These are phyloP conservation scores for Abscondita cerata DNA, from an alignment of 2,888 invertebrate genomes.

Conservation along the genomic window DNA sequence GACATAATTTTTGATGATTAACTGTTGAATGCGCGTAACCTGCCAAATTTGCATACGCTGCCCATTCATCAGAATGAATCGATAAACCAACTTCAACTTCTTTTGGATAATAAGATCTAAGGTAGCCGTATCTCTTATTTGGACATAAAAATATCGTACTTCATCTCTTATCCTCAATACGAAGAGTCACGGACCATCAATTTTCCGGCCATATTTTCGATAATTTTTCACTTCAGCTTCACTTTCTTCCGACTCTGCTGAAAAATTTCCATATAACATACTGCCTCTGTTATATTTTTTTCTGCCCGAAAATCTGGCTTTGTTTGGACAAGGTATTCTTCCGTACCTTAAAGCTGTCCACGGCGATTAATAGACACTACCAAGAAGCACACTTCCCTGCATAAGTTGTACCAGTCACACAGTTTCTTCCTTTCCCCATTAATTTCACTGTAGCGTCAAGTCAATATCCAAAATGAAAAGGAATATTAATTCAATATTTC, in stretches of 20 bases:
- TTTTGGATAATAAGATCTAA: too few relatives aligned
- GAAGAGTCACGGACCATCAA: conserved; percentile 2
- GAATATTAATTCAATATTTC: neutral
- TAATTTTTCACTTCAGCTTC: neutral
- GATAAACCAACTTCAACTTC: conserved; percentile 5
- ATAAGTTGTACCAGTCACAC: conserved; percentile 1
- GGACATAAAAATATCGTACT: conserved; percentile 5
- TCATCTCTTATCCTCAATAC: neutral
- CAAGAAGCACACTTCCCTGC: neutral
- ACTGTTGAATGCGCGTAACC: conserved; percentile 4
- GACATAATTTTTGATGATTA: conserved; percentile 1
- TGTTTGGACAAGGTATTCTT: too few relatives aligned
- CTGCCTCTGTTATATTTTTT: neutral
- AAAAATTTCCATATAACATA: too few relatives aligned
- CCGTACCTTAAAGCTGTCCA: neutral
- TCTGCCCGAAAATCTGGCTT: too few relatives aligned
- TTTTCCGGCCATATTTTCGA: neutral
- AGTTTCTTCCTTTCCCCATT: neutral
- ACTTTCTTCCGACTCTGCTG: too few relatives aligned
- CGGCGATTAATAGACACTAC: neutral
- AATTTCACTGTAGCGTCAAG: neutral
- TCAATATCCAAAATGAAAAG: neutral
- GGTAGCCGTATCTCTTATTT: too few relatives aligned
- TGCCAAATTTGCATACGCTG: conserved; percentile 1
- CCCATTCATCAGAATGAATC: conserved; percentile 5